phyloP scores from a whole-genome alignment of 1,140 invertebrate species.

The Solenopsis fugax region DNA sequence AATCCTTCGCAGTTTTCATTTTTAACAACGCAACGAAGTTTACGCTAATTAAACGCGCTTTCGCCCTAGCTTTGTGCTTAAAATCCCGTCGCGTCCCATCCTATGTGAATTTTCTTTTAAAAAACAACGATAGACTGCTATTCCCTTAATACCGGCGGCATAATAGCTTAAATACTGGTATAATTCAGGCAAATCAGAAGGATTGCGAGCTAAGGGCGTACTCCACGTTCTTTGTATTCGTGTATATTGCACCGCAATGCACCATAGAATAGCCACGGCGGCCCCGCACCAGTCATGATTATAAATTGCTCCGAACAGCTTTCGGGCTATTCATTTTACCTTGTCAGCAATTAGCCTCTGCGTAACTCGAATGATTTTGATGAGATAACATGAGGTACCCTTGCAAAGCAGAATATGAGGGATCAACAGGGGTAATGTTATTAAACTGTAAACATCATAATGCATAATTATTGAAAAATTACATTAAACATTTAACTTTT shows the following conservation, averaged over 20 bases:
- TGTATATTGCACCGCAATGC: constrained; percentile 44
- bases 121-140: constrained; percentile 53
- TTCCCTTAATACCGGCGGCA: constrained; percentile 50
- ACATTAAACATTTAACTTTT: too few relatives aligned
- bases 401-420: not conserved
- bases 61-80: constrained; percentile 33
- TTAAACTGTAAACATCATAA: not conserved
- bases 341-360: constrained; percentile 53
- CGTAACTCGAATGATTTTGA: constrained; percentile 55
- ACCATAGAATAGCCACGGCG: constrained; percentile 45
- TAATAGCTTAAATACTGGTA: constrained; percentile 55
- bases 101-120: constrained; percentile 29
- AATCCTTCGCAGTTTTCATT: constrained; percentile 44
- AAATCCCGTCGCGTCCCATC: constrained; percentile 38
- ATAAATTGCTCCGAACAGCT: constrained; percentile 54
- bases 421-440: not conserved
- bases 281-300: constrained; percentile 32
- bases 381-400: not conserved
- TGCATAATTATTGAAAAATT: too few relatives aligned
- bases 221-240: constrained; percentile 53
- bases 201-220: constrained; percentile 57
- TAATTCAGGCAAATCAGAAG: constrained; percentile 52
- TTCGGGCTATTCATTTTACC: constrained; percentile 57
- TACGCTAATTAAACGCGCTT: constrained; percentile 53
- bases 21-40: constrained; percentile 47